A percentile compares a stretch with the other conserved stretches of the same genome.
Evolutionary conservation across 2,113 vertebrate genomes (phyloP).

Genomic region (Aspidoscelis tigris): DNA sequence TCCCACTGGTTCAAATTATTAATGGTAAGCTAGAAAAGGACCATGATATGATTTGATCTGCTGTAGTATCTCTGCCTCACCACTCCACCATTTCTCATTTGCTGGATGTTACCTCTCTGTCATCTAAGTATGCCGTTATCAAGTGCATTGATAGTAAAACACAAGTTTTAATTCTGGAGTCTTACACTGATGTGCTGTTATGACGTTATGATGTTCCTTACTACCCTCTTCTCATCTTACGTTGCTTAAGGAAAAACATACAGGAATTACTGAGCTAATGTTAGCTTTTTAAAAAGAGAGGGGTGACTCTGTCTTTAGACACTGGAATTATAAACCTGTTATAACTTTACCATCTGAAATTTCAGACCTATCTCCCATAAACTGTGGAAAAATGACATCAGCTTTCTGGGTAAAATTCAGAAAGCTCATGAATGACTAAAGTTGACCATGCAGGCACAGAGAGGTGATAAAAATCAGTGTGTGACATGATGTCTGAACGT

Average conservation of each 20-base stretch:
- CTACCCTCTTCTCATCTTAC: not conserved
- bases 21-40: no score
- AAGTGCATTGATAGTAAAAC: not conserved
- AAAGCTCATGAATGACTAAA: slow-evolving; percentile 61
- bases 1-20: no score
- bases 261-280: not conserved
- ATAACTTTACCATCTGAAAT: slow-evolving; percentile 63
- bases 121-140: not conserved
- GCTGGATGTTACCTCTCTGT: not conserved
- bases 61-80: no score
- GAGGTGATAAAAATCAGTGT: slow-evolving; percentile 64
- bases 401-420: slow-evolving; percentile 48
- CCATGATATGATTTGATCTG: no score
- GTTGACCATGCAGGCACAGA: slow-evolving; percentile 47
- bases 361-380: slow-evolving; percentile 60
- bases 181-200: not conserved
- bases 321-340: slow-evolving; percentile 53
- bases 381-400: slow-evolving; percentile 63
- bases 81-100: not conserved
- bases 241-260: not conserved
- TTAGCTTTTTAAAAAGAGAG: not conserved
- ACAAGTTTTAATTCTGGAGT: not conserved
- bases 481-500: slow-evolving; percentile 72
- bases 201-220: not conserved
- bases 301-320: slow-evolving; percentile 23